A percentile compares a stretch with the other conserved stretches of the same genome.
Conservation (phyloP, 2,113 vertebrate species). For the Porphyrio hochstetteri region DNA sequence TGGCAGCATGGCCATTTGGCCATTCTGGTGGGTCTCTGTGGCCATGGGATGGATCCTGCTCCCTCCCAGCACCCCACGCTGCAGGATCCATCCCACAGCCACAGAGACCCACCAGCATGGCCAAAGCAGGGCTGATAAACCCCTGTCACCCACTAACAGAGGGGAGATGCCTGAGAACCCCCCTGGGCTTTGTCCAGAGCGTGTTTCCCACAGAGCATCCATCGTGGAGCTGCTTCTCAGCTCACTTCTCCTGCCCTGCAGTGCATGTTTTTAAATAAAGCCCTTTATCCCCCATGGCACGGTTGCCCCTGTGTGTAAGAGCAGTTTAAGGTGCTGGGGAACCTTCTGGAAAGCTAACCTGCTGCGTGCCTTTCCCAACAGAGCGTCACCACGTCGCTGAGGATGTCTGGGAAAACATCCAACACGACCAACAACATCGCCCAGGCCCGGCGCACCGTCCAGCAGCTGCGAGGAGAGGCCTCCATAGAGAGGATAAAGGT, state of each 20-base stretch:
- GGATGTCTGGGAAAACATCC: slow-evolving; percentile 87
- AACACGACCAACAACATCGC: slow-evolving; percentile 86
- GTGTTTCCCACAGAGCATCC: background rate
- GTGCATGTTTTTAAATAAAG: too few species aligned
- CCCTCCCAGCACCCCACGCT: background rate
- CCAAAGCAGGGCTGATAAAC: background rate
- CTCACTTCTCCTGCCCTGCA: accelerated
- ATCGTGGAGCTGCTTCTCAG: background rate
- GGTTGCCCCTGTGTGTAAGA: background rate
- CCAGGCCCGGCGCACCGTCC: slow-evolving; percentile 86
- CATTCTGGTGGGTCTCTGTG: too few species aligned
- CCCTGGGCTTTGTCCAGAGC: accelerated
- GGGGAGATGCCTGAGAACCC: background rate
- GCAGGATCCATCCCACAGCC: background rate
- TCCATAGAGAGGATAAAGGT: slow-evolving; percentile 94
- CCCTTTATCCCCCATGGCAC: accelerated
- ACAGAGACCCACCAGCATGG: too few species aligned
- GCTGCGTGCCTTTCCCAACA: background rate
- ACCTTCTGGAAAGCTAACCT: background rate
- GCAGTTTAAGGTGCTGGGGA: background rate
- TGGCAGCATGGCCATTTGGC: background rate
- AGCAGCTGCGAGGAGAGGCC: slow-evolving; percentile 88
- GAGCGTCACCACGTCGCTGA: slow-evolving; percentile 22
- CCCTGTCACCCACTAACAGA: accelerated
- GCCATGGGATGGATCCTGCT: background rate